A percentile compares a stretch with the other conserved stretches of the same genome.
phyloP scores from a whole-genome alignment of 2,797 vertebrate genomes.

The Intellagama lesueurii region DNA sequence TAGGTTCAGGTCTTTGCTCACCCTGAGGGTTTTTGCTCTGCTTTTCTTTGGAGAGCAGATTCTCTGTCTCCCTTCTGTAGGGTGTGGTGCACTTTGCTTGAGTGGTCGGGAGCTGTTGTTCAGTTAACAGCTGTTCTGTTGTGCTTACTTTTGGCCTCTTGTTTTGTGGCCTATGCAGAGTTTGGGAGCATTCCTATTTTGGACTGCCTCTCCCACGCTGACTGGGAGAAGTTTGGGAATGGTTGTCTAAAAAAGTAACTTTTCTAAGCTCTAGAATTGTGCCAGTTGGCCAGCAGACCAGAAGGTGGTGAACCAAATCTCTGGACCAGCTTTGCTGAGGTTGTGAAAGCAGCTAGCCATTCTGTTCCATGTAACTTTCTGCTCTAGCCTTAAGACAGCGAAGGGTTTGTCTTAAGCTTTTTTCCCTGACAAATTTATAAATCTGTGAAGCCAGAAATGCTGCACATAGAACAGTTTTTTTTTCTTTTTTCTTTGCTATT shows the following conservation, averaged over 20 bases:
- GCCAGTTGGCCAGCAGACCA: no score
- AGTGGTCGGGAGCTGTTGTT: not conserved
- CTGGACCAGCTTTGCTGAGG: not conserved
- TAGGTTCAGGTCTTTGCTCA: not conserved
- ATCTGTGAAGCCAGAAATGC: slow-evolving; percentile 62
- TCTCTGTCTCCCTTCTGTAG: not conserved
- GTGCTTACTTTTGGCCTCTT: not conserved
- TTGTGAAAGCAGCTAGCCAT: not conserved
- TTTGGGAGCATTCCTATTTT: not conserved
- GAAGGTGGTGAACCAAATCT: not conserved
- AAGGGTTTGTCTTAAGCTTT: slow-evolving; percentile 60
- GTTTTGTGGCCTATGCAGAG: not conserved
- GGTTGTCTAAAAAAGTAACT: not conserved
- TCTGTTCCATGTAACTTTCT: not conserved
- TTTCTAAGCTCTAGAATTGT: not conserved
- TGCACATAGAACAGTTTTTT: slow-evolving; percentile 60
- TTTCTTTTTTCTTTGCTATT: slow-evolving; percentile 63
- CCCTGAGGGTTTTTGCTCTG: not conserved
- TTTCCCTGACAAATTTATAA: slow-evolving; percentile 46
- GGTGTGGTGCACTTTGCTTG: not conserved
- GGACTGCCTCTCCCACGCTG: not conserved
- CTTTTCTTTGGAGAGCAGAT: not conserved
- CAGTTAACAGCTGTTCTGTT: not conserved
- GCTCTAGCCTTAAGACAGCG: not conserved
- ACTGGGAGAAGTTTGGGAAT: not conserved